A percentile compares a stretch with the other conserved stretches of the same genome.
phyloP scores from a whole-genome alignment of 2,113 vertebrate genomes.

The Pao palembangensis region DNA sequence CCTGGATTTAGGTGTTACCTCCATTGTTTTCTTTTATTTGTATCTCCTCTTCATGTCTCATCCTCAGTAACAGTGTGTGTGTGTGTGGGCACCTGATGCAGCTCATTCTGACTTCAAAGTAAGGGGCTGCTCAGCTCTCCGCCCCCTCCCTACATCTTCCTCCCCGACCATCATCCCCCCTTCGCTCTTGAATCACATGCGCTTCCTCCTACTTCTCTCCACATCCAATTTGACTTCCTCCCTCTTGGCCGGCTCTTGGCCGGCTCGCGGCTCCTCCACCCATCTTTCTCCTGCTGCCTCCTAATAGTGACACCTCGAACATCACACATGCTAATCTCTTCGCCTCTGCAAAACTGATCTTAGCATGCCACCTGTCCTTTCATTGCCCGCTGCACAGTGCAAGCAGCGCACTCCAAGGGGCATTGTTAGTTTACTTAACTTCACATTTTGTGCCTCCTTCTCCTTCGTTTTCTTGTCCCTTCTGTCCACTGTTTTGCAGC shows the following conservation, averaged over 20 bases:
- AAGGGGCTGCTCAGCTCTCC: conserved; percentile 13
- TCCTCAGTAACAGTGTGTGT: conserved; percentile 18
- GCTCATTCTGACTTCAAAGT: conserved; percentile 44
- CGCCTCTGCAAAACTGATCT: conserved; percentile 25
- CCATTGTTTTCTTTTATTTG: conserved; percentile 37
- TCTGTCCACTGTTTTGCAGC: conserved; percentile 50
- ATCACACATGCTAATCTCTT: not conserved
- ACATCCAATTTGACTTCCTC: conserved; percentile 6
- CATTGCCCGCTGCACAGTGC: conserved; percentile 4
- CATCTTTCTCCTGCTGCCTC: conserved; percentile 15
- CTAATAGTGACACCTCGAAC: conserved; percentile 23
- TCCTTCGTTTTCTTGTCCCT: conserved; percentile 5
- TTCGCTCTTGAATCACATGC: conserved; percentile 14
- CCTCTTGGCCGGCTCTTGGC: not conserved
- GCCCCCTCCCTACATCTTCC: conserved; percentile 20
- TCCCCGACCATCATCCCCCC: conserved; percentile 21
- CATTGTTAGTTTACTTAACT: conserved; percentile 22
- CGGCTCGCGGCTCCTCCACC: not conserved
- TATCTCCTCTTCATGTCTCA: conserved; percentile 21
- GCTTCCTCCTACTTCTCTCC: conserved; percentile 11
- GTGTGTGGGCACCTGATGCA: conserved; percentile 17
- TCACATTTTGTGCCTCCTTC: conserved; percentile 14
- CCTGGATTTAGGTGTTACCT: conserved; percentile 32
- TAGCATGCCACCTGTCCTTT: conserved; percentile 20
- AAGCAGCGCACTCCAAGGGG: not conserved